Conservation (phyloP, 2,113 vertebrate species). For the Chionomys nivalis region DNA sequence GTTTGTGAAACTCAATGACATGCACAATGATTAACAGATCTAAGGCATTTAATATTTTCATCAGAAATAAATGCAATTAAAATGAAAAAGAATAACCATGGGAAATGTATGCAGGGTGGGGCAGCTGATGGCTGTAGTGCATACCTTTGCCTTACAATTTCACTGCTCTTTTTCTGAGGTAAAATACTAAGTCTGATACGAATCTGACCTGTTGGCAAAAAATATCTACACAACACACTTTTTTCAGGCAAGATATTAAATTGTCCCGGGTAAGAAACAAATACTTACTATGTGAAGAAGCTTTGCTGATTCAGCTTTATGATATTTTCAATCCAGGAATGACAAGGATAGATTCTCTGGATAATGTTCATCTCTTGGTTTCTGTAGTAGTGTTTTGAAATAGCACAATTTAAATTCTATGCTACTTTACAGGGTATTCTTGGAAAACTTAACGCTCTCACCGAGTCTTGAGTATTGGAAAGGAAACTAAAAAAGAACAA, state of each 20-base stretch:
- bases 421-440: not conserved
- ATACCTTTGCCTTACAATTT: not conserved
- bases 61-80: not conserved
- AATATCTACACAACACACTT: not conserved
- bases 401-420: not conserved
- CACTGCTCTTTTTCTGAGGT: not conserved
- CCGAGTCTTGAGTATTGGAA: not conserved
- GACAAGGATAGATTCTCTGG: not conserved
- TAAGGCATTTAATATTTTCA: conserved; percentile 20
- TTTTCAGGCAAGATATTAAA: not conserved
- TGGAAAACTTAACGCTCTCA: not conserved
- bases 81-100: not conserved
- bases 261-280: not conserved
- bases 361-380: not conserved
- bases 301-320: not conserved
- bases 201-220: not conserved
- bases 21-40: not conserved
- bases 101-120: not conserved
- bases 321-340: conserved; percentile 25
- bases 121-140: not conserved
- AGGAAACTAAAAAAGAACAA: not conserved
- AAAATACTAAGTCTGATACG: not conserved
- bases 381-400: not conserved
- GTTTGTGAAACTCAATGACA: conserved; percentile 8
- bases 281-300: not conserved